Base-by-base conservation (phyloP, 1,140 invertebrate genomes). In the Drosophila cardini region DNA sequence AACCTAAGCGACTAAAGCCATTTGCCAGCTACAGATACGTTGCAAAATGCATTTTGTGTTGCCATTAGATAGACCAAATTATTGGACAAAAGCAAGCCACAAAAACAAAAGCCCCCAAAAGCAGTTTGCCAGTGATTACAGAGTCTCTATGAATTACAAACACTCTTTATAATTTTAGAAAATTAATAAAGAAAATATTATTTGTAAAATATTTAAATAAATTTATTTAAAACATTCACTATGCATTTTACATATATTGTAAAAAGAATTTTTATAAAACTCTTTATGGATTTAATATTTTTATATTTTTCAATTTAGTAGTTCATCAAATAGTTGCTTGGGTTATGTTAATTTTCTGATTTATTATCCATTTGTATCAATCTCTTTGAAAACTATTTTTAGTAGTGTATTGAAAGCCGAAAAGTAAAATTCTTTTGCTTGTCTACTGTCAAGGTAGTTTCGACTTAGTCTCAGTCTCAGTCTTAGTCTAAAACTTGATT, bases 41-140 rank as follows among this genome's bases (percentile, higher is more conserved):
- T 86, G 82, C 83, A 86, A 86, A 79, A 86, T 87, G 82, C 82
- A 86, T 87, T 86, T 65, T 74, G 46, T 58, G 68, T 69, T 82
- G 68, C 83, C 83, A 86, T 86, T 86, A 86, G 83, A 83, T 86
- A 82, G 71, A 87, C 82, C 82, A 81, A 86, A 82, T 87, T 87
- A 86, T 86, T 86, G 83, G 83, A 76, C 83, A 79, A 78, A 76
- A 65, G 71, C 64, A 73, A 61, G 72, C 83, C 71, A 75, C 82
- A 85, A 78, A 86, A 86, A 86, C 82, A 85, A 85, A 86, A 86
- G 75, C 56, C 60, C 56, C 32, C 48, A 64, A 67, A 52, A 62
- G 48, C 46, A 60, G 21, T n/a, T 18, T 8, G 18, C n/a, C 71
- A 45, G 26, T 50, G 1, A 8, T 13, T 21, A 10, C 9, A 43